Base-by-base conservation (phyloP, 2,888 invertebrate genomes). In the Spialia ferax region DNA sequence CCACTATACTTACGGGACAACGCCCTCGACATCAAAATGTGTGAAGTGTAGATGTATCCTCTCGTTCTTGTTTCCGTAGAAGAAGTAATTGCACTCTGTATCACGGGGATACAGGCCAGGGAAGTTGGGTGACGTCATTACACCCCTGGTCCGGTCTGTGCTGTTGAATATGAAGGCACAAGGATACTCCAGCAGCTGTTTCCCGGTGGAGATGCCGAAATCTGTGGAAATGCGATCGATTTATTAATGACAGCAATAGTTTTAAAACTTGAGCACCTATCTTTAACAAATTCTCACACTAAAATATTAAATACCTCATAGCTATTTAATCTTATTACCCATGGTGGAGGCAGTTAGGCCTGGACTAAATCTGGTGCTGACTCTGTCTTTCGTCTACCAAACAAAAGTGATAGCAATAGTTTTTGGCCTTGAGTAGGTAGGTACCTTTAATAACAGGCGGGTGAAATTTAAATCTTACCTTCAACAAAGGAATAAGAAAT, bases 1-100 rank as follows among this genome's bases (percentile, higher is more conserved):
- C n/a, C 22, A 11, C 32, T 20, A 59, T 62, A 96, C 97, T 96
- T 95, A 99, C 99, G 98, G 98, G 75, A 96, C 94, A 68, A 99
- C 97, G 70, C 99, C 99, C 90, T 99, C 99, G 22, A 99, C 97
- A 85, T 99, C 98, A 83, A 99, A 99, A 88, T 97, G 97, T 69
- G 96, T 96, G 86, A 99, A 99, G 81, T 97, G 96, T 74, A 98
- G 94, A 82, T 96, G 96, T 63, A 98, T 95, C 79, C 96, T 95
- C 84, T 98, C 97, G 71, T 96, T 95, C 72, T 94, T 91, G 71
- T 95, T 95, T 20, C 97, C 98, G 82, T 97, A 96, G 87, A 98
- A 98, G 88, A 97, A 97, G 89, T 98, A 98, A 93, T 98, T 97
- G 87, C 98, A 98, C 87, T 97, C 97, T 6, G 98, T 97, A 82